These are phyloP conservation scores for Hypselothyrea guttata DNA, from an alignment of 2,888 invertebrate species.

Conservation along the genomic window DNA sequence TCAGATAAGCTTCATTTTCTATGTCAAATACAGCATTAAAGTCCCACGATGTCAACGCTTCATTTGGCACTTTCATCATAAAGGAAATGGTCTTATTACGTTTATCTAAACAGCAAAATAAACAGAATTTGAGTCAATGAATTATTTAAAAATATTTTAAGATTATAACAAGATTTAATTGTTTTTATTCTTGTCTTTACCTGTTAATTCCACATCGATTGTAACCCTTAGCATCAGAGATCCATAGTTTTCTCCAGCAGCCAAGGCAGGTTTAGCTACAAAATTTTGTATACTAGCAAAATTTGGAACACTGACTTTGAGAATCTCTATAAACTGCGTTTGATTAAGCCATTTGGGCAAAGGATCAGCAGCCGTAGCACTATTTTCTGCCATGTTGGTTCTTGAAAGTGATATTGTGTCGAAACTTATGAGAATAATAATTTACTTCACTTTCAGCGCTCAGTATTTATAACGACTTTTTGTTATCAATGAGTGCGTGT, in stretches of 20 bases:
- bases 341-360: slow-evolving; percentile 71
- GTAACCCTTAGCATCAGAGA: slow-evolving; percentile 67
- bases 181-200: slow-evolving; percentile 12
- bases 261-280: slow-evolving; percentile 48
- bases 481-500: too few species aligned
- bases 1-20: slow-evolving; percentile 54
- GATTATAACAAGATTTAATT: too few species aligned
- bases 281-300: slow-evolving; percentile 60
- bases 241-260: slow-evolving; percentile 75
- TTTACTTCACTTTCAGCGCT: slow-evolving; percentile 19
- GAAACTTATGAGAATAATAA: too few species aligned
- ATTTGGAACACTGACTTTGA: slow-evolving; percentile 42
- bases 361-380: not conserved
- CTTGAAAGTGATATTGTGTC: too few species aligned
- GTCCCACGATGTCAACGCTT: slow-evolving; percentile 37
- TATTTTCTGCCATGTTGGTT: not conserved
- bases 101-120: slow-evolving; percentile 26
- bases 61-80: slow-evolving; percentile 71
- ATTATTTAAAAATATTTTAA: too few species aligned
- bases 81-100: slow-evolving; percentile 35
- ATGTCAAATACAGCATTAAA: slow-evolving; percentile 32
- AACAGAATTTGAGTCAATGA: too few species aligned
- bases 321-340: slow-evolving; percentile 57
- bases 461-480: slow-evolving; percentile 26
- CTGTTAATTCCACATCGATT: slow-evolving; percentile 58